phyloP scores from a whole-genome alignment of 2,888 invertebrate genomes.

The Sinopyrophorus schimmeli region DNA sequence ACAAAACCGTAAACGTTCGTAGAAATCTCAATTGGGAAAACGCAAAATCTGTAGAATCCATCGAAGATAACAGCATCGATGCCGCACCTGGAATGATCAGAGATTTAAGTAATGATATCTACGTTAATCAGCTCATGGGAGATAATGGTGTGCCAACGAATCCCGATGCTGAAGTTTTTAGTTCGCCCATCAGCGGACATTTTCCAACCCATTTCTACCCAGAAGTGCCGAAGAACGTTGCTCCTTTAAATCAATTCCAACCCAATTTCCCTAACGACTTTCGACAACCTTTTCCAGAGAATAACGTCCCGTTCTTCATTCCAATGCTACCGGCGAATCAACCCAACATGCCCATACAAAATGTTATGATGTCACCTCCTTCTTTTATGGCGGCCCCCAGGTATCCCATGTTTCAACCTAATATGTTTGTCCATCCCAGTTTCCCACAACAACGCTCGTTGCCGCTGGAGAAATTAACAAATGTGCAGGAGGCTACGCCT shows the following conservation, averaged over 20 bases:
- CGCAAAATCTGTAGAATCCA: slow-evolving; percentile 17
- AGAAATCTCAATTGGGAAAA: slow-evolving; percentile 22
- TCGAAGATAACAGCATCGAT: slow-evolving; percentile 30
- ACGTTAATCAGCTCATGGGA: slow-evolving; percentile 34
- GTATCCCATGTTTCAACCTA: too few species aligned
- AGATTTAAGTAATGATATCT: slow-evolving; percentile 37
- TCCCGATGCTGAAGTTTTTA: slow-evolving; percentile 49
- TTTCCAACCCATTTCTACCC: neutral
- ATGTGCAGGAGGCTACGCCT: too few species aligned
- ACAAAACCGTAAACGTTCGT: slow-evolving; percentile 7
- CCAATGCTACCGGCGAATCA: neutral
- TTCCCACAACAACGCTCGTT: too few species aligned
- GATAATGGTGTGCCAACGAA: slow-evolving; percentile 42
- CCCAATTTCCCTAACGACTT: too few species aligned
- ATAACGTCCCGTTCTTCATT: neutral
- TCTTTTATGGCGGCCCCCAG: too few species aligned
- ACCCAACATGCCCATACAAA: too few species aligned
- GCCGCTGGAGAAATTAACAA: too few species aligned
- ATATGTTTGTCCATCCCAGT: slow-evolving; percentile 1
- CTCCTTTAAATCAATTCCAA: neutral
- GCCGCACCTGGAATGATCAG: slow-evolving; percentile 13
- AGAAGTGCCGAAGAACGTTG: neutral
- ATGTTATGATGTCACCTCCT: too few species aligned
- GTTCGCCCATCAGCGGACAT: slow-evolving; percentile 7
- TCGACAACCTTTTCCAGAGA: too few species aligned